phyloP scores from a whole-genome alignment of 2,888 invertebrate genomes.

The Phlogophora meticulosa region DNA sequence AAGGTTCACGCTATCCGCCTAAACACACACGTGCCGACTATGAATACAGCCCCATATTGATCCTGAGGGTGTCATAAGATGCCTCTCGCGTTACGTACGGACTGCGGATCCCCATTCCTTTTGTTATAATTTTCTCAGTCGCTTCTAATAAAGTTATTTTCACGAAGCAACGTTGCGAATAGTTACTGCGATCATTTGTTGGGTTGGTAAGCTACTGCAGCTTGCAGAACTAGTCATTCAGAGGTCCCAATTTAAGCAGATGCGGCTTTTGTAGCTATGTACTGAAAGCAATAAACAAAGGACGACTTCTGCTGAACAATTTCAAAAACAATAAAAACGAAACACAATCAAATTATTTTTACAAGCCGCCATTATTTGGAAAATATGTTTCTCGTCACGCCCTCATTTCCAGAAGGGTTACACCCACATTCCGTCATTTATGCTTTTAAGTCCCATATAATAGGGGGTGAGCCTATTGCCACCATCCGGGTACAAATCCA shows the following conservation, averaged over 20 bases:
- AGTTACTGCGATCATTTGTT: not conserved
- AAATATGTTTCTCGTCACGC: too few relatives aligned
- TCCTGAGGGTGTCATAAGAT: constrained; percentile 34
- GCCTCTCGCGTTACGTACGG: not conserved
- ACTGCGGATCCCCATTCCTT: constrained; percentile 21
- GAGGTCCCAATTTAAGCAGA: not conserved
- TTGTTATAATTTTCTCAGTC: constrained; percentile 19
- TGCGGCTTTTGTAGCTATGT: not conserved
- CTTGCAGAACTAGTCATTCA: too few relatives aligned
- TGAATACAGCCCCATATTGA: constrained; percentile 44
- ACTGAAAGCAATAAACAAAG: constrained; percentile 18
- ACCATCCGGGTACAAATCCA: too few relatives aligned
- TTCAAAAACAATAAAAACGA: not conserved
- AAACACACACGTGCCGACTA: constrained; percentile 51
- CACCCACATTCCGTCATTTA: too few relatives aligned
- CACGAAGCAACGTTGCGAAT: not conserved
- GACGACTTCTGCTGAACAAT: not conserved
- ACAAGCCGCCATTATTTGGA: not conserved
- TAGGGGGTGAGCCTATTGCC: too few relatives aligned
- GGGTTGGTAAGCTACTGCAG: not conserved
- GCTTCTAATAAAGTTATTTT: constrained; percentile 24
- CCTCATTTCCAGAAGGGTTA: too few relatives aligned
- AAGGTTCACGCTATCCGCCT: constrained; percentile 29
- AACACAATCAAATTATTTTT: not conserved
- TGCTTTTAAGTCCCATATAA: too few relatives aligned